Evolutionary conservation across 2,797 vertebrate genomes (phyloP), one percentile per base, ranked within the genome.

Genomic region (Rhinoraja longicauda): DNA sequence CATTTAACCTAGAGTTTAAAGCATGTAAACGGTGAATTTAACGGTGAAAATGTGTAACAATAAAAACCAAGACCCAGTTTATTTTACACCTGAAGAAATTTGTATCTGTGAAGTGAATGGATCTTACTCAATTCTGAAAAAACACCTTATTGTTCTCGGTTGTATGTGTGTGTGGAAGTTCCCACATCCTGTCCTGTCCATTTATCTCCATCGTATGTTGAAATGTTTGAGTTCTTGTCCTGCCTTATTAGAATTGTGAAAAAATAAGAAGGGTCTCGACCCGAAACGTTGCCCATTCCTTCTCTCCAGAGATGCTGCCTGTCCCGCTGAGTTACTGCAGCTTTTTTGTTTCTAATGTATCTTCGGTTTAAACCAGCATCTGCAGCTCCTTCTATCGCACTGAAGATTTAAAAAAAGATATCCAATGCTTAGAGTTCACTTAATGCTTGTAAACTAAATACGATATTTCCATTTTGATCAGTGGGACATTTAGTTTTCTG

Each of bases 401-500:
- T 57, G 19, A 21, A 84, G 45, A 57, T 77, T 12, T 59, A 59
- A 2, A 64, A 64, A 64, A 72, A 84, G 45, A 17, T 32, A 64
- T 67, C 17, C 8, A 15, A 21, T 32, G 9, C 8, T 32, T 19
- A 88, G 29, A n/a, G 64, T 67, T 2, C 8, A 32, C 62, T 32
- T 67, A 32, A 19, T 24, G 8, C 24, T n/a, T 10, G 17, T 88
- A 2, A 88, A 32, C 62, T 67, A 64, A 6, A 88, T 88, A 62
- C n/a, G 64, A 32, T 5, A 59, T 84, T 84, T 84, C 59, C 45
- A 84, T 88, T 88, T 64, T 62, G 59, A 67, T 88, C 2, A 67
- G 32, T 88, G 88, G 62, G n/a, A 88, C 84, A 88, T 67, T 62
- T 88, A 64, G 32, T 88, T 64, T 88, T 32, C 15, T 64, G 84